phyloP scores from a whole-genome alignment of 2,797 vertebrate species.

The Brachyrhaphis roseni region DNA sequence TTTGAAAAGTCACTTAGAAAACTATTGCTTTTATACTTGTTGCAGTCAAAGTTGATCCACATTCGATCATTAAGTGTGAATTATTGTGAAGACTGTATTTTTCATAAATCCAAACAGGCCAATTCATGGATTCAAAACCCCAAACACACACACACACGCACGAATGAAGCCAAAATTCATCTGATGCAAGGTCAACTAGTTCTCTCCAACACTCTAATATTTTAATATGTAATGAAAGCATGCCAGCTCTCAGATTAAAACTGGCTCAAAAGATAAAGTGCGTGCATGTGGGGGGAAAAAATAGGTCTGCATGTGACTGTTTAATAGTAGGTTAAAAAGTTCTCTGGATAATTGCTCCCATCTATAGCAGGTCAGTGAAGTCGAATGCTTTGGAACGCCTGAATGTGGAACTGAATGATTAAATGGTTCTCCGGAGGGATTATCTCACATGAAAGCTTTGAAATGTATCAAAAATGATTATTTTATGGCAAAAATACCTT shows the following conservation, averaged over 20 bases:
- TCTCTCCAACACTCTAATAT: slow-evolving; percentile 32
- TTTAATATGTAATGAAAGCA: slow-evolving; percentile 58
- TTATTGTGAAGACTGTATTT: background rate
- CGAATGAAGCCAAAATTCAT: background rate
- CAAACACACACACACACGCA: background rate
- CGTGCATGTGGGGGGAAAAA: background rate
- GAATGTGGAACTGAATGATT: slow-evolving; percentile 29
- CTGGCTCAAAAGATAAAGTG: slow-evolving; percentile 26
- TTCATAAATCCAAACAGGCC: background rate
- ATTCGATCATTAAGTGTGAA: background rate
- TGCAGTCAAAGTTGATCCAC: background rate
- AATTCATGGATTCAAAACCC: background rate
- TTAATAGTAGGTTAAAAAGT: slow-evolving; percentile 28
- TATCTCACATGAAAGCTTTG: slow-evolving; percentile 10
- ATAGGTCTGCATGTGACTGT: slow-evolving; percentile 20
- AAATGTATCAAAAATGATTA: background rate
- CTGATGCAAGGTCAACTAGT: slow-evolving; percentile 20
- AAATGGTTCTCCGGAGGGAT: slow-evolving; percentile 26
- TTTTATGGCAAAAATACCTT: background rate
- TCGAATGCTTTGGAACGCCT: slow-evolving; percentile 20
- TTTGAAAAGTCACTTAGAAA: background rate
- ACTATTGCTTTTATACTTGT: background rate
- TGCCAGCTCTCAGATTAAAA: slow-evolving; percentile 47
- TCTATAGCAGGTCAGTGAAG: slow-evolving; percentile 11
- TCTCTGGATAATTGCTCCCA: slow-evolving; percentile 29